phyloP scores from a whole-genome alignment of 2,113 vertebrate genomes.

The Puffinus mauretanicus region DNA sequence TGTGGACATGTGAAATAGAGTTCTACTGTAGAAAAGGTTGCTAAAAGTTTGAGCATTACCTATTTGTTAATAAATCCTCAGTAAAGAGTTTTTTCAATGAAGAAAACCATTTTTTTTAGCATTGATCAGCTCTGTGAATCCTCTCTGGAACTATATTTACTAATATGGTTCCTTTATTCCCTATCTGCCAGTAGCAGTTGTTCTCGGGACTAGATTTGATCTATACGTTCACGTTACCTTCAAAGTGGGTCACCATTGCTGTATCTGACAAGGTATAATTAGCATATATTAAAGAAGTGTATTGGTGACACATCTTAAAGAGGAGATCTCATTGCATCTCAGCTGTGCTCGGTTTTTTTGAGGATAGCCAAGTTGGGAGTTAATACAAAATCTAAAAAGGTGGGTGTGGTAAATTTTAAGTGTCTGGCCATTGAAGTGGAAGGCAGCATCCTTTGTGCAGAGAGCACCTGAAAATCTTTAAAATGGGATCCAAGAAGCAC shows the following conservation, averaged over 20 bases:
- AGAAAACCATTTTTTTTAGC: background rate
- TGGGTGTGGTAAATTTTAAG: background rate
- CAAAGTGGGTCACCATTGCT: background rate
- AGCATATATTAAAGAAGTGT: background rate
- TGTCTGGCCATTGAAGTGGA: background rate
- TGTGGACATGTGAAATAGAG: background rate
- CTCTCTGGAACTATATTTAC: background rate
- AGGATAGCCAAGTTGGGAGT: background rate
- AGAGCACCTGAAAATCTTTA: background rate
- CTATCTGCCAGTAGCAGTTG: background rate
- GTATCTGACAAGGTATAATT: background rate
- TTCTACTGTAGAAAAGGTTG: background rate
- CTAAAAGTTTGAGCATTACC: accelerated
- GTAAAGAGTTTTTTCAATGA: background rate
- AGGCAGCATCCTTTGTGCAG: background rate
- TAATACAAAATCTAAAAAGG: background rate
- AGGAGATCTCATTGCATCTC: background rate
- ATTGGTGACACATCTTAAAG: background rate
- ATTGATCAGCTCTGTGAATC: background rate
- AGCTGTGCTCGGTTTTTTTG: background rate
- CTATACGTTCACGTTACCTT: background rate
- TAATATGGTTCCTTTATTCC: background rate
- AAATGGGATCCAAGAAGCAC: background rate
- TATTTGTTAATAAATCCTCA: background rate
- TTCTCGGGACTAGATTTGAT: background rate